Percentiles rank a stretch among this genome's conserved stretches.
Conservation (phyloP, 2,797 vertebrate genomes). For the Echiichthys vipera region DNA sequence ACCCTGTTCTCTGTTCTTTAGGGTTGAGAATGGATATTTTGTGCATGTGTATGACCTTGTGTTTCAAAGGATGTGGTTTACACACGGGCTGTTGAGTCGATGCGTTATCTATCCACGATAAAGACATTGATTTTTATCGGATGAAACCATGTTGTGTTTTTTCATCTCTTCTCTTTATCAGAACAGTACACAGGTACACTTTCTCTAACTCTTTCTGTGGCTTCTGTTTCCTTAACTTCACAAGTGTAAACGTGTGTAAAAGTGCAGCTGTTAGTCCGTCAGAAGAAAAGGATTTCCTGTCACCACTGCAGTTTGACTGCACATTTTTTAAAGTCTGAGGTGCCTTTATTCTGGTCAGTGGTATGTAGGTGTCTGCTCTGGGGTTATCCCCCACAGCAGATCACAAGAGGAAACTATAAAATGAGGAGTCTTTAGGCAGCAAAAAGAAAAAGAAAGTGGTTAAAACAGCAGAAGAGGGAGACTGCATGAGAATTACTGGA, state of each 20-base stretch:
- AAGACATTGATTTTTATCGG: background rate
- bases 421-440: constrained; percentile 23
- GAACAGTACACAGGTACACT: background rate
- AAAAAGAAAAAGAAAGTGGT: constrained; percentile 41
- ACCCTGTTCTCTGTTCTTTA: background rate
- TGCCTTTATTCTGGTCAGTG: constrained; percentile 69
- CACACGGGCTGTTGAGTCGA: background rate
- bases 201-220: background rate
- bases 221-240: background rate
- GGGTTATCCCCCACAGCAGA: constrained; percentile 54
- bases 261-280: background rate
- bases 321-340: constrained; percentile 32
- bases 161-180: background rate
- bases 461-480: constrained; percentile 11
- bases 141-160: background rate
- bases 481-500: constrained; percentile 57
- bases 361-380: constrained; percentile 42
- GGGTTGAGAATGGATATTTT: background rate
- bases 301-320: constrained; percentile 17
- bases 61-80: background rate
- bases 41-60: background rate
- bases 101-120: background rate
- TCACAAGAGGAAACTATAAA: constrained; percentile 43
- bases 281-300: constrained; percentile 58
- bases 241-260: background rate